Percentiles rank a stretch among this genome's conserved stretches.
These are phyloP conservation scores for Ditylenchus dipsaci DNA, from an alignment of 1,140 invertebrate genomes.

Conservation along the genomic window DNA sequence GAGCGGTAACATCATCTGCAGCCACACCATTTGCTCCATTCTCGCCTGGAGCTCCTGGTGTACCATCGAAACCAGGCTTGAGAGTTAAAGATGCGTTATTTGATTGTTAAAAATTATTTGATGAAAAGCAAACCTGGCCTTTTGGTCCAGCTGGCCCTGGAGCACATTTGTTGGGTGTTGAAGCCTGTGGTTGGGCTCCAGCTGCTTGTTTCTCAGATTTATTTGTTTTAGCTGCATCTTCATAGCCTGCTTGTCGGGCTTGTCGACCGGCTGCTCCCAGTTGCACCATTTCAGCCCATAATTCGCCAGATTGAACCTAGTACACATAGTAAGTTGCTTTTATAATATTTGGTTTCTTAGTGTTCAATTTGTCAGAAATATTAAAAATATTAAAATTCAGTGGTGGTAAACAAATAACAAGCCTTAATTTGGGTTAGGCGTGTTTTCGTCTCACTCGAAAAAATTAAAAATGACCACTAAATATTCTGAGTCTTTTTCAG, in stretches of 20 bases:
- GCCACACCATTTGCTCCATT: conserved; percentile 21
- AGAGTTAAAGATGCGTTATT: background rate
- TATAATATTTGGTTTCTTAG: too few relatives aligned
- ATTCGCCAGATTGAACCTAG: conserved; percentile 24
- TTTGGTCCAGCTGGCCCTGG: conserved; percentile 39
- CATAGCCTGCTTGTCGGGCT: background rate
- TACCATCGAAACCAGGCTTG: conserved; percentile 25
- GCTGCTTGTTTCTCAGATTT: background rate
- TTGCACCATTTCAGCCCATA: conserved; percentile 18
- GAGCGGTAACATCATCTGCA: conserved; percentile 39
- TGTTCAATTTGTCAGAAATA: too few relatives aligned
- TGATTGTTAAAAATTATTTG: background rate
- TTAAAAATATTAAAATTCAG: background rate
- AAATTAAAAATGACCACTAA: too few relatives aligned
- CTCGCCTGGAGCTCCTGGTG: background rate
- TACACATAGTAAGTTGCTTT: too few relatives aligned
- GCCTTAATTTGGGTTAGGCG: too few relatives aligned
- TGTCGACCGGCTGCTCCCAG: background rate
- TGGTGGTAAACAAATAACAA: background rate
- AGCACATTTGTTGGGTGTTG: conserved; percentile 42
- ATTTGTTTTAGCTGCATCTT: background rate
- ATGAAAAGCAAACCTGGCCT: conserved; percentile 42
- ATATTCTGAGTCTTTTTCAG: too few relatives aligned
- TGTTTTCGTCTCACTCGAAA: too few relatives aligned
- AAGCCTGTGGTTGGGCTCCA: background rate